Evolutionary conservation across 2,888 invertebrate genomes (phyloP), one percentile per base, ranked within the genome.

Genomic region (Caprella mutica): DNA sequence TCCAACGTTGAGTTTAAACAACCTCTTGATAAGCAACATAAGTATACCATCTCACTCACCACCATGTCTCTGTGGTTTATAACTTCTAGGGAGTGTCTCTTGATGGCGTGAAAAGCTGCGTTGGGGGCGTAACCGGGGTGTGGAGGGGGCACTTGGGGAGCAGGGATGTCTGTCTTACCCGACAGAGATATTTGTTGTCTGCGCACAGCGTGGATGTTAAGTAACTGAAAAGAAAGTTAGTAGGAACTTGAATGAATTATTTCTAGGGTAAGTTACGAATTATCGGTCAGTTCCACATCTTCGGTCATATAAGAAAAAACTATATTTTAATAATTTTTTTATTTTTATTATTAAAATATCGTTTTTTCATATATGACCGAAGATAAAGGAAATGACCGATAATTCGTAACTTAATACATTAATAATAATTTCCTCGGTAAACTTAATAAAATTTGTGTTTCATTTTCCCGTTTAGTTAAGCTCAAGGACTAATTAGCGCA

Each of bases 61-160:
- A 62, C 65, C 38, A 56, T 56, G 52, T 65, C 66, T 52, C 65
- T 62, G 42, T 65, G 66, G 38, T 56, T 63, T 46, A 59, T 65
- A 40, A 66, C 66, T 52, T 66, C 65, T 12, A 62, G 59, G 8
- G 94, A 89, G 72, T 97, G 97, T 66, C 97, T 82, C 72, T 92
- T 87, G 61, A 98, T 92, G 1, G 98, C 98, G 67, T 96, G 93
- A 65, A 92, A 79, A 3, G 98, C 98, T 12, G 98, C 97, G 72
- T 94, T 92, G 5, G 86, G 88, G 44, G 87, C 90, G 72, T 93
- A 93, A 12, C 90, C 91, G n/a, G 90, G 83, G 71, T 82, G 81
- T 66, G 81, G 81, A 29, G 80, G 77, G 44, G 79, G 76, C 65
- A 68, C 78, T 69, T 68, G 79, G 67, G 75, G 80, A 70, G 76